These are phyloP conservation scores for Metallyticus violacea DNA, from an alignment of 2,888 invertebrate genomes.

Conservation along the genomic window DNA sequence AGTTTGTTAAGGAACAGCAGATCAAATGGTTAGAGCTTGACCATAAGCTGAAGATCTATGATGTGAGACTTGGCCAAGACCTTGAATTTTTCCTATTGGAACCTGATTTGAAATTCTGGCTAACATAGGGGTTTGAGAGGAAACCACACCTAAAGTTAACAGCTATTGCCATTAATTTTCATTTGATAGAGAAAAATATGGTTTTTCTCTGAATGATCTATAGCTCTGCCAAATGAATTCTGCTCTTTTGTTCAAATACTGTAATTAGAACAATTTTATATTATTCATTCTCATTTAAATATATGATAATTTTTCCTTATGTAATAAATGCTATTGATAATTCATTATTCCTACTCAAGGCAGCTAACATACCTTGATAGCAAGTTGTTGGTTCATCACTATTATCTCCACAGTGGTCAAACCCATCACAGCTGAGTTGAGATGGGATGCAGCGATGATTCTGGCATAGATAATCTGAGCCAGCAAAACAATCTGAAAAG, in stretches of 20 bases:
- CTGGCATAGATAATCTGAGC: slow-evolving; percentile 66
- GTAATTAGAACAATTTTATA: neutral
- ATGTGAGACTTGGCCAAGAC: too few species aligned
- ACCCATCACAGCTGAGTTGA: slow-evolving; percentile 68
- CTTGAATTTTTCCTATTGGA: too few species aligned
- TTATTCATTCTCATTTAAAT: neutral
- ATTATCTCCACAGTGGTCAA: slow-evolving; percentile 73
- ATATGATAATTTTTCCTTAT: too few species aligned
- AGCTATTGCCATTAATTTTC: too few species aligned
- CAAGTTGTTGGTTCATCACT: slow-evolving; percentile 66
- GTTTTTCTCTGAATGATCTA: neutral
- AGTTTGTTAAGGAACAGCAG: too few species aligned
- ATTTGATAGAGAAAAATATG: too few species aligned
- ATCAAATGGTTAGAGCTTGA: too few species aligned
- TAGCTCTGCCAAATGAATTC: neutral
- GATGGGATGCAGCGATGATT: slow-evolving; percentile 69
- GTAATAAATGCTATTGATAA: too few species aligned
- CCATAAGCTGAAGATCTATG: too few species aligned
- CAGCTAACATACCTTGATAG: slow-evolving; percentile 47
- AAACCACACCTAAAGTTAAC: too few species aligned
- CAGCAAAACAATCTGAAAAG: slow-evolving; percentile 60
- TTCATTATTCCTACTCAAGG: neutral
- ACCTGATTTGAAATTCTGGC: too few species aligned
- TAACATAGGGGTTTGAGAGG: too few species aligned
- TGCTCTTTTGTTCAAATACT: neutral